These are phyloP conservation scores for Phymatocera aterrima DNA, from an alignment of 2,888 invertebrate genomes.

Conservation along the genomic window DNA sequence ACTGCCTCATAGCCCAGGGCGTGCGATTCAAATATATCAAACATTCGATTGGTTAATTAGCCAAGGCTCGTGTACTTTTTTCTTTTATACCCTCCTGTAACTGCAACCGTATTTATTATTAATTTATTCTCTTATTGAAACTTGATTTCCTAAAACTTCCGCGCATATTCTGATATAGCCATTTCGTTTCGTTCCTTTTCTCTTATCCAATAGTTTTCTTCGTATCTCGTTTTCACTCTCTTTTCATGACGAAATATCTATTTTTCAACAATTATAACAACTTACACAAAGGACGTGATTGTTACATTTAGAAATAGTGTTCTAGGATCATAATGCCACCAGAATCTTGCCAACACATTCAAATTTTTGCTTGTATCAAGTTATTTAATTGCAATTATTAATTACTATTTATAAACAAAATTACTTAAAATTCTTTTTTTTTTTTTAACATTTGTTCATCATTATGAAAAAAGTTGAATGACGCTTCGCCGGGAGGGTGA, in stretches of 20 bases:
- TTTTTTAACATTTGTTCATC: conserved; percentile 27
- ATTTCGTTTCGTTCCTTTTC: conserved; percentile 22
- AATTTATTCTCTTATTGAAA: conserved; percentile 50
- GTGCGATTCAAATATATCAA: conserved; percentile 35
- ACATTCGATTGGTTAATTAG: conserved; percentile 14
- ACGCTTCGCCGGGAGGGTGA: not conserved
- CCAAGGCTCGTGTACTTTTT: conserved; percentile 2
- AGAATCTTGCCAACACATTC: conserved; percentile 14
- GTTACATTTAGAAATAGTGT: conserved; percentile 60
- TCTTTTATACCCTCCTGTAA: conserved; percentile 63
- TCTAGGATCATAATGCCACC: conserved; percentile 34
- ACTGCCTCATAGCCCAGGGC: conserved; percentile 53
- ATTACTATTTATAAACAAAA: conserved; percentile 40
- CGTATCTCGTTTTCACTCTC: not conserved
- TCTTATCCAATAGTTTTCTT: not conserved
- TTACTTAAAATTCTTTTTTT: conserved; percentile 34
- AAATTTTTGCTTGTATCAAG: conserved; percentile 20
- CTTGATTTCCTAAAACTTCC: conserved; percentile 14
- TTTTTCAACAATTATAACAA: conserved; percentile 54
- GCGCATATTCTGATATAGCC: conserved; percentile 50
- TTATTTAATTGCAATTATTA: conserved; percentile 37
- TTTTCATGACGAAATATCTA: conserved; percentile 45
- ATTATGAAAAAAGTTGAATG: conserved; percentile 24
- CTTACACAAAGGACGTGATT: conserved; percentile 60
- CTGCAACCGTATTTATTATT: conserved; percentile 71